Conservation (phyloP, 2,797 vertebrate genomes). For the Coregonus ussuriensis region DNA sequence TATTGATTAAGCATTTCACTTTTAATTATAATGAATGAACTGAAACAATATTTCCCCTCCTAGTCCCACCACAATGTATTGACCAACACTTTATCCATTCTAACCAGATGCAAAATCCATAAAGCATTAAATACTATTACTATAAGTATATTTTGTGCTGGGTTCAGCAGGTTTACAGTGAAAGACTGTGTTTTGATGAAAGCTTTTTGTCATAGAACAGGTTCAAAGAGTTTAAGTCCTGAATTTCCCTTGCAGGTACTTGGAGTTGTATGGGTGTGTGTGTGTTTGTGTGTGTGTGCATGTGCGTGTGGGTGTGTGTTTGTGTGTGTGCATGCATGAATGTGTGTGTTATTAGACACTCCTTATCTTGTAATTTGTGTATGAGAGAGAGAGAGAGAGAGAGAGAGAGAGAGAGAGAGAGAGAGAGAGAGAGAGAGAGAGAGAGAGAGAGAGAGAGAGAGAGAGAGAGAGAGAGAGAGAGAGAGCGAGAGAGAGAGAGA, state of each 20-base stretch:
- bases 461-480: too few species aligned
- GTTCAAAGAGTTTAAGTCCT: not conserved
- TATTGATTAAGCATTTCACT: conserved; percentile 42
- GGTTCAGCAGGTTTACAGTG: conserved; percentile 58
- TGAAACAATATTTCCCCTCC: conserved; percentile 10
- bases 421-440: too few species aligned
- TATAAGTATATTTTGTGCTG: conserved; percentile 24
- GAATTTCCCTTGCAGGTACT: not conserved
- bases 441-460: too few species aligned
- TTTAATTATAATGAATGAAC: conserved; percentile 46
- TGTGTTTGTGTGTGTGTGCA: too few species aligned
- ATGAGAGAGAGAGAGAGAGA: not conserved
- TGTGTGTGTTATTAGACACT: not conserved
- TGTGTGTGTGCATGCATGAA: too few species aligned
- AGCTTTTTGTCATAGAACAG: not conserved
- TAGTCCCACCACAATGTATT: conserved; percentile 16
- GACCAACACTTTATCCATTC: conserved; percentile 38
- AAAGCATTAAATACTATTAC: conserved; percentile 29
- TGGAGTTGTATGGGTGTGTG: too few species aligned
- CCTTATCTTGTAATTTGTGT: not conserved
- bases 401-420: too few species aligned
- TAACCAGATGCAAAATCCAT: conserved; percentile 47
- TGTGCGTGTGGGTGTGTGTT: not conserved
- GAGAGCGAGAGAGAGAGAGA: too few species aligned
- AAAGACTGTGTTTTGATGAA: conserved; percentile 26